These are phyloP conservation scores for Gallinago jamesoni DNA, from an alignment of 2,113 vertebrate genomes.

Conservation along the genomic window DNA sequence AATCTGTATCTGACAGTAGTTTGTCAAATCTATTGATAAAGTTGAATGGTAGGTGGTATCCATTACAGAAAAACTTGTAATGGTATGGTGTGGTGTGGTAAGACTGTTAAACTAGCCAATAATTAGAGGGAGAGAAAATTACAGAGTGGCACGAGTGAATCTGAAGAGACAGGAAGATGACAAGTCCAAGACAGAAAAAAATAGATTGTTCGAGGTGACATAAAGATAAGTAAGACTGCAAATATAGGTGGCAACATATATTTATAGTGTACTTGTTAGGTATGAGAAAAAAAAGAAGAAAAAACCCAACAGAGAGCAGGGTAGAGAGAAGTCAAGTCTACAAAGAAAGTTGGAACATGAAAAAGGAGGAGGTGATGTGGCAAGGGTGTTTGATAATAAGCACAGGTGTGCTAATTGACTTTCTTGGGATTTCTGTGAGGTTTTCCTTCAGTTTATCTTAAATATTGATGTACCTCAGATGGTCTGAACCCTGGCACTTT, in stretches of 20 bases:
- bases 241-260: background rate
- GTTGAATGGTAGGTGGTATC: background rate
- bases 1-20: background rate
- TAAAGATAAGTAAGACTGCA: background rate
- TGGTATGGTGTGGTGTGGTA: background rate
- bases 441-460: background rate
- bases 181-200: background rate
- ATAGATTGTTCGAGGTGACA: background rate
- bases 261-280: background rate
- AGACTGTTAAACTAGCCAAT: background rate
- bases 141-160: background rate
- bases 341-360: background rate
- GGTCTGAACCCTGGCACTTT: background rate
- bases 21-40: background rate
- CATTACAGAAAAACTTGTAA: background rate
- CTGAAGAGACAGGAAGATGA: background rate
- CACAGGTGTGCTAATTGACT: background rate
- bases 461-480: background rate
- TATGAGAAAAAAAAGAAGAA: background rate
- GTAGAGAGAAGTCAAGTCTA: background rate
- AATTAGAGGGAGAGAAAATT: background rate
- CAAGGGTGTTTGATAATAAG: background rate
- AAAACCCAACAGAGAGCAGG: background rate
- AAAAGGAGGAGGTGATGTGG: background rate
- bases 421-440: background rate